A percentile compares a stretch with the other conserved stretches of the same genome.
Evolutionary conservation across 92 coral and sea anemone genomes (phyloP).

Genomic region (Epizoanthus rinbou): DNA sequence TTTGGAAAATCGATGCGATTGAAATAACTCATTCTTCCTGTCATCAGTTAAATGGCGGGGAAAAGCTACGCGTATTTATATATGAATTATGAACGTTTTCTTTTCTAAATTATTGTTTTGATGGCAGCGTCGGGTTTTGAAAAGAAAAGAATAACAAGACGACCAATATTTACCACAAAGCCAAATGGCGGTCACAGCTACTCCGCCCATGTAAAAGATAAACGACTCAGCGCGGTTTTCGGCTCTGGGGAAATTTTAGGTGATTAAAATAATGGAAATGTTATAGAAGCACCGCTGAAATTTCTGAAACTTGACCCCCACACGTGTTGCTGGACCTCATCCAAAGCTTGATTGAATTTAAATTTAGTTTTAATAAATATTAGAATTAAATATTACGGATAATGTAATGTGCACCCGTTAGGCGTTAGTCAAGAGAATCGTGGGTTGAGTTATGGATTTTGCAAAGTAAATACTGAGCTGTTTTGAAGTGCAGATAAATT

Average conservation of each 20-base stretch:
- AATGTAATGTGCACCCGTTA: background rate
- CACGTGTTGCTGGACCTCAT: background rate
- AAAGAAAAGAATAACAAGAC: background rate
- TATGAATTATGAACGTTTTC: conserved; percentile 16
- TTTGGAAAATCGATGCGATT: conserved; percentile 14
- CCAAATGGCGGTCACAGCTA: conserved; percentile 11
- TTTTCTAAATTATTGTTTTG: conserved; percentile 37
- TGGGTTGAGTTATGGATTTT: background rate
- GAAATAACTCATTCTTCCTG: conserved; percentile 12
- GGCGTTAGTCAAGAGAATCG: background rate
- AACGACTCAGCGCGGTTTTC: conserved; percentile 35
- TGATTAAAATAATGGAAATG: conserved; percentile 21
- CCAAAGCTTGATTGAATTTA: conserved; percentile 3
- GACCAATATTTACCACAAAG: conserved; percentile 30
- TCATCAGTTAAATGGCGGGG: background rate
- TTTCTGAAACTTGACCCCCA: conserved; percentile 17
- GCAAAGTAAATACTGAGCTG: background rate
- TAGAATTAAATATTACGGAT: background rate
- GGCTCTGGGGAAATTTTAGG: conserved; percentile 33
- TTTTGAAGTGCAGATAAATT: background rate
- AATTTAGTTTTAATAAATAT: background rate
- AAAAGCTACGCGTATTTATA: background rate
- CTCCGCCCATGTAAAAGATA: conserved; percentile 40
- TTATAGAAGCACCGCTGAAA: conserved; percentile 4
- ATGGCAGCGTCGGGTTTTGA: conserved; percentile 37